Base-by-base conservation (phyloP, 2,113 vertebrate genomes). In the Tachuris rubrigastra region DNA sequence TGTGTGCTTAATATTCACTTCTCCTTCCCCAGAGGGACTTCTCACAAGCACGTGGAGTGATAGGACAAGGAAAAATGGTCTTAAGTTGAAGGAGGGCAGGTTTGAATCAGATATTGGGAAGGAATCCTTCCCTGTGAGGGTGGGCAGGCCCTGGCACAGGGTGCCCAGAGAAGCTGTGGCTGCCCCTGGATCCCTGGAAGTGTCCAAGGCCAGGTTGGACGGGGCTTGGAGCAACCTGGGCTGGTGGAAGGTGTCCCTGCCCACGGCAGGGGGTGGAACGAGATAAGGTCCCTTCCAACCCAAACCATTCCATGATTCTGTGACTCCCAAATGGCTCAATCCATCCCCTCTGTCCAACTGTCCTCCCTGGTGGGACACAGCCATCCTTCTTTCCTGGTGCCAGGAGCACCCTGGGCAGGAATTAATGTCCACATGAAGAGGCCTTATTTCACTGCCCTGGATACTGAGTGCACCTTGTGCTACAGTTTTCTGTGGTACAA, bases 371-470 rank as follows among this genome's bases (percentile, higher is more conserved):
- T 58, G 41, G 67, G 56, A 30, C 9, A 19, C 62, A 71, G 66
- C 50, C 22, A 4, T 6, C 8, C 22, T 31, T 7, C 27, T 47
- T 15, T 27, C 67, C 55, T 10, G 25, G 6, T 27, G 42, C 58
- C 21, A 5, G 22, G 30, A 15, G 18, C 24, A 31, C 20, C 47
- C 33, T 33, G 78, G 25, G 49, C 35, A n/a, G 79, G 56, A 41
- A 28, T 74, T 46, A 4, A 8, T 6, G 9, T 7, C n/a, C 2
- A 0, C 18, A 1, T 2, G 7, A 39, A 30, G 17, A 52, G 24
- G 42, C 7, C 73, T 44, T 9, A 33, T 77, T 49, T 35, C 59
- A 21, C 2, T 21, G 2, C 4, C 1, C 37, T 42, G 30, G 14
- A 18, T 58, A 1, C 33, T 12, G 39, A 6, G n/a, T 35, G 65